These are phyloP conservation scores for Dicycla oo DNA, from an alignment of 2,888 invertebrate genomes.

Conservation along the genomic window DNA sequence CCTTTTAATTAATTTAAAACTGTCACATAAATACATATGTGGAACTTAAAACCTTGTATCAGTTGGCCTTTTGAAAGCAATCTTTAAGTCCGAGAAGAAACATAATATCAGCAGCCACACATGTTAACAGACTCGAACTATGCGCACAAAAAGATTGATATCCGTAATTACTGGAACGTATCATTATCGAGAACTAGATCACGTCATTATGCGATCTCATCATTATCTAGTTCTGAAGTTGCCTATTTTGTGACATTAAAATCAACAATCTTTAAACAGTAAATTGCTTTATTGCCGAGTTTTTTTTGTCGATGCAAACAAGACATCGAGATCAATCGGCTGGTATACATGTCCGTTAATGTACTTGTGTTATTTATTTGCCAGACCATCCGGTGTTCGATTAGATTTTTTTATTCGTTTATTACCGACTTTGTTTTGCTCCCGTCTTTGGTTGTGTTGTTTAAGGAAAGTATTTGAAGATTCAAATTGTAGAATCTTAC, in stretches of 20 bases:
- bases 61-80: slow-evolving; percentile 36
- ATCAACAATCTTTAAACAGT: slow-evolving; percentile 63
- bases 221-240: slow-evolving; percentile 61
- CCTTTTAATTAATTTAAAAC: slow-evolving; percentile 27
- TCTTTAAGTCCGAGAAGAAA: slow-evolving; percentile 28
- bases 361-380: slow-evolving; percentile 64
- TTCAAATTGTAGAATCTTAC: not conserved
- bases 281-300: slow-evolving; percentile 64
- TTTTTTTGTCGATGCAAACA: slow-evolving; percentile 61
- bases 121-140: slow-evolving; percentile 50
- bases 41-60: slow-evolving; percentile 42
- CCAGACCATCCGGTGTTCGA: slow-evolving; percentile 66
- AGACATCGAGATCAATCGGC: slow-evolving; percentile 60
- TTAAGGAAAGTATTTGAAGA: slow-evolving; percentile 1
- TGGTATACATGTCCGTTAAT: slow-evolving; percentile 61
- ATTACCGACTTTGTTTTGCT: slow-evolving; percentile 59
- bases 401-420: slow-evolving; percentile 68
- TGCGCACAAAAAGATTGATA: slow-evolving; percentile 59
- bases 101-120: slow-evolving; percentile 53
- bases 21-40: slow-evolving; percentile 26
- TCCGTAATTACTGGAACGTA: slow-evolving; percentile 64
- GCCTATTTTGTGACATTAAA: slow-evolving; percentile 66
- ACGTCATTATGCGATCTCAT: slow-evolving; percentile 52
- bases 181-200: slow-evolving; percentile 65
- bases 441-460: slow-evolving; percentile 36